phyloP scores from a whole-genome alignment of 2,888 invertebrate genomes.

The Hyposoter didymator region DNA sequence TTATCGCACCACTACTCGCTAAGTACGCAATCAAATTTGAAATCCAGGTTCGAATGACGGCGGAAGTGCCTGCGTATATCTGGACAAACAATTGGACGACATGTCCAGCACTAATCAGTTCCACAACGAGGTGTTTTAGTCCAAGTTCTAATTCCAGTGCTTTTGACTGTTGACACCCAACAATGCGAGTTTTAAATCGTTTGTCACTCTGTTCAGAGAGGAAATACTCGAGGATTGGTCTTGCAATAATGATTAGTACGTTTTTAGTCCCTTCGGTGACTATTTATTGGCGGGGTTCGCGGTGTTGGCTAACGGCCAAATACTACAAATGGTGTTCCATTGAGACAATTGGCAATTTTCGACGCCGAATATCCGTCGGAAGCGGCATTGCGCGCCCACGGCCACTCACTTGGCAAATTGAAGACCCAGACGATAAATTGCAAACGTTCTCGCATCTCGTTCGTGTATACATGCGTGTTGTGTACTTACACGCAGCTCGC shows the following conservation, averaged over 20 bases:
- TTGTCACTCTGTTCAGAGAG: slow-evolving; percentile 13
- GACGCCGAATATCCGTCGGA: slow-evolving; percentile 75
- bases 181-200: neutral
- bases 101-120: neutral
- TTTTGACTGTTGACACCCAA: neutral
- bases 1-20: neutral
- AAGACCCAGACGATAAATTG: slow-evolving; percentile 81
- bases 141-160: neutral
- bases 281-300: slow-evolving; percentile 48
- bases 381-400: slow-evolving; percentile 71
- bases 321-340: slow-evolving; percentile 80
- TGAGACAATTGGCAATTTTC: slow-evolving; percentile 84
- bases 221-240: slow-evolving; percentile 20
- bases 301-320: slow-evolving; percentile 62
- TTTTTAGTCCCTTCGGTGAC: slow-evolving; percentile 37
- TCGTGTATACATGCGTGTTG: slow-evolving; percentile 27
- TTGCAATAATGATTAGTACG: slow-evolving; percentile 37
- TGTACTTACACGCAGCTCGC: slow-evolving; percentile 2
- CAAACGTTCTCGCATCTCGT: slow-evolving; percentile 74
- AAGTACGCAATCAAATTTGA: neutral
- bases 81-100: neutral
- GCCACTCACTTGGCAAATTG: slow-evolving; percentile 80
- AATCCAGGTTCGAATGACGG: neutral
- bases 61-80: neutral
- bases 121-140: neutral